Conservation (phyloP, 1,140 invertebrate genomes). For the Parasteatoda tepidariorum region DNA sequence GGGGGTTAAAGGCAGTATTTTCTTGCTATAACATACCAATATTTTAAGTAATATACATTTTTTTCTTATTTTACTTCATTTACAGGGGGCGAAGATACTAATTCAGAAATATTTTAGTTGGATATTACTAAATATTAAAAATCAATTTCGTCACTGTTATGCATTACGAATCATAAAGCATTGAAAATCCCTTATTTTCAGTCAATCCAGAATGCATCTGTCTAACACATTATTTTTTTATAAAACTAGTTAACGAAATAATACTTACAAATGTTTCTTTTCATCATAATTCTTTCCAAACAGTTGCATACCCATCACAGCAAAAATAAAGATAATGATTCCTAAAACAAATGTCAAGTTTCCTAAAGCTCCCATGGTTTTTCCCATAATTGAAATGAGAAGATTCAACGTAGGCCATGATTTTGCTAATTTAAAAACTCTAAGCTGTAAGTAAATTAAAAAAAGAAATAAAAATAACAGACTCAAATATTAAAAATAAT, state of each 20-base stretch:
- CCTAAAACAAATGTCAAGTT: slow-evolving; percentile 97
- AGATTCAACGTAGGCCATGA: slow-evolving; percentile 99
- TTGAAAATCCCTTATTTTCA: no score
- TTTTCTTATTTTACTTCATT: no score
- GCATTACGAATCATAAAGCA: no score
- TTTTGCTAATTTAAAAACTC: slow-evolving; percentile 99
- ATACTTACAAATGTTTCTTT: slow-evolving; percentile 71
- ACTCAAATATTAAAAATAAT: not conserved
- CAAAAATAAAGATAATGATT: slow-evolving; percentile 99
- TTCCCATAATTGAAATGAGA: slow-evolving; percentile 97
- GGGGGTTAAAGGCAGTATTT: no score
- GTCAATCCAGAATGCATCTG: no score
- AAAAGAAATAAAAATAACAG: not conserved
- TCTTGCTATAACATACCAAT: no score
- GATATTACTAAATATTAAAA: no score
- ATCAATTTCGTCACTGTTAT: no score
- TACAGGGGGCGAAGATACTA: no score
- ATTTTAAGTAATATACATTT: no score
- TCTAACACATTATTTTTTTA: no score
- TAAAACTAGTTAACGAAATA: not conserved
- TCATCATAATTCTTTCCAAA: slow-evolving; percentile 92
- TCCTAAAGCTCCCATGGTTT: slow-evolving; percentile 96
- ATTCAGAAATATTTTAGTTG: no score
- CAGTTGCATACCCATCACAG: slow-evolving; percentile 98
- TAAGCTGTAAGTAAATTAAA: slow-evolving; percentile 77